Conservation (phyloP, 1,140 invertebrate species). For the Thalassaphorura encarpata region DNA sequence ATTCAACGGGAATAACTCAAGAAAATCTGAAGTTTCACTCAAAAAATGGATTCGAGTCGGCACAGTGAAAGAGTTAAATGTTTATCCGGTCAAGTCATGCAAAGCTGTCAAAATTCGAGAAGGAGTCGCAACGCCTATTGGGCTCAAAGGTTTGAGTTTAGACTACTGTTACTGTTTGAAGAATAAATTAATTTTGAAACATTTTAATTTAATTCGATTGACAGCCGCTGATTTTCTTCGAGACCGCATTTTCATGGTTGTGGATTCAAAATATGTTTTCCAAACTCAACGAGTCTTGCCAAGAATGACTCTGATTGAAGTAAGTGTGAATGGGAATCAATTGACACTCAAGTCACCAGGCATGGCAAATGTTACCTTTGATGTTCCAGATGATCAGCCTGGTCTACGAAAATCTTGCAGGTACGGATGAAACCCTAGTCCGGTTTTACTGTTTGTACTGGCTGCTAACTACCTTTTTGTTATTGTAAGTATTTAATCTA, state of each 20-base stretch:
- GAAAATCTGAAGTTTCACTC: background rate
- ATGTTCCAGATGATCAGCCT: slow-evolving; percentile 16
- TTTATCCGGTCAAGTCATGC: slow-evolving; percentile 21
- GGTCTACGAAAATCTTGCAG: slow-evolving; percentile 15
- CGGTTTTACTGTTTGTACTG: too few relatives aligned
- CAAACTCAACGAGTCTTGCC: slow-evolving; percentile 27
- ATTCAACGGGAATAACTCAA: too few relatives aligned
- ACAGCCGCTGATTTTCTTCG: background rate
- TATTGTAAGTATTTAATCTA: background rate
- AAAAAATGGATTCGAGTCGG: slow-evolving; percentile 21
- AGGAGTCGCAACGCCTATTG: slow-evolving; percentile 12
- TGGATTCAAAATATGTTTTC: slow-evolving; percentile 10
- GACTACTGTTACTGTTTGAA: background rate
- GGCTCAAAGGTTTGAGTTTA: slow-evolving; percentile 12
- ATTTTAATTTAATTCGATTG: background rate
- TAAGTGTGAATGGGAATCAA: slow-evolving; percentile 16
- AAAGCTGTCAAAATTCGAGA: slow-evolving; percentile 14
- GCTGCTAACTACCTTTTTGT: too few relatives aligned
- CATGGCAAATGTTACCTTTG: slow-evolving; percentile 1
- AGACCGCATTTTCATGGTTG: slow-evolving; percentile 30
- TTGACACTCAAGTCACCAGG: slow-evolving; percentile 16
- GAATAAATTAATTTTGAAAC: background rate
- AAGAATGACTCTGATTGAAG: slow-evolving; percentile 23
- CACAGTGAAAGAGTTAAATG: slow-evolving; percentile 6
- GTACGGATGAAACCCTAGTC: slow-evolving; percentile 4